These are phyloP conservation scores for Phyllopteryx taeniolatus DNA, from an alignment of 2,113 vertebrate species.

Conservation along the genomic window DNA sequence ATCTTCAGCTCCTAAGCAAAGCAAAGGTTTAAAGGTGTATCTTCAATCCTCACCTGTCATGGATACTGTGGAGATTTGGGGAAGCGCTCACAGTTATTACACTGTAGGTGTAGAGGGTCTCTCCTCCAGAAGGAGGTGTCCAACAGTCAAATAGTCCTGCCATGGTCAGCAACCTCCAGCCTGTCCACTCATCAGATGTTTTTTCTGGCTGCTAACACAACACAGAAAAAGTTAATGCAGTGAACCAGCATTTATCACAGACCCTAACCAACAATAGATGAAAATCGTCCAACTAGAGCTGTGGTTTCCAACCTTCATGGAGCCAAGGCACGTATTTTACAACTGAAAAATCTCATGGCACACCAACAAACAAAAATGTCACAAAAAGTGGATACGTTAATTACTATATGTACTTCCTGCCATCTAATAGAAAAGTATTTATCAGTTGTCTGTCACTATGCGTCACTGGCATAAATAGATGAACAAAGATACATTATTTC, in stretches of 20 bases:
- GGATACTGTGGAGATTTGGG: slow-evolving; percentile 80
- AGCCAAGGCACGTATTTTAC: too few species aligned
- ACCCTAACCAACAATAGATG: neutral
- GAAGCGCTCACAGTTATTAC: slow-evolving; percentile 90
- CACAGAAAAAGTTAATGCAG: neutral
- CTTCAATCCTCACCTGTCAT: slow-evolving; percentile 76
- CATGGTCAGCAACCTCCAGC: slow-evolving; percentile 87
- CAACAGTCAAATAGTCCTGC: slow-evolving; percentile 97
- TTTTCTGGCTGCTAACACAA: slow-evolving; percentile 48
- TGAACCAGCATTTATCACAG: neutral
- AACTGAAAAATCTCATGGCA: too few species aligned
- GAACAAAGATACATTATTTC: too few species aligned
- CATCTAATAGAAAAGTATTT: too few species aligned
- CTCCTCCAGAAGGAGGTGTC: slow-evolving; percentile 82
- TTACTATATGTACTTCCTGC: too few species aligned
- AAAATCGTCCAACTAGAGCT: neutral
- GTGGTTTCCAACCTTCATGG: too few species aligned
- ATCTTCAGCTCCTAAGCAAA: neutral
- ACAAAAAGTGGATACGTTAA: too few species aligned
- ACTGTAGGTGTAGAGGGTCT: slow-evolving; percentile 84
- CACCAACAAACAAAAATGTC: too few species aligned
- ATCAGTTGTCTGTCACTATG: too few species aligned
- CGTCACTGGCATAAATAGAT: too few species aligned
- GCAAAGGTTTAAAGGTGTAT: neutral
- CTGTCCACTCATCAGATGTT: slow-evolving; percentile 70